Evolutionary conservation across 2,888 invertebrate species (phyloP).

Genomic region (Heliconius aoede): DNA sequence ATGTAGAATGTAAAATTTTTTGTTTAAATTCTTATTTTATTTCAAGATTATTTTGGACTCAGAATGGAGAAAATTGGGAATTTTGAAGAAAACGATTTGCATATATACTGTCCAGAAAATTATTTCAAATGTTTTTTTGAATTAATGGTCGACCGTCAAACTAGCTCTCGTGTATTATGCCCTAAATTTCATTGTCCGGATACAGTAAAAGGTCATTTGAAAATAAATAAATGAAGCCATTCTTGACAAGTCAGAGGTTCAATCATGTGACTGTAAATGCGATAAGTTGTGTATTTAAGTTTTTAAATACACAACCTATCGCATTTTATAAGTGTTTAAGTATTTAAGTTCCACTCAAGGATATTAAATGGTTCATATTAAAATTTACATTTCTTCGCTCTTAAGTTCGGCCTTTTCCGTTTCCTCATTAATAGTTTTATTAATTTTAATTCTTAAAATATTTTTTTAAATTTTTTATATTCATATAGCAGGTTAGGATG

Average conservation of each 20-base stretch:
- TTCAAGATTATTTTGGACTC: constrained; percentile 61
- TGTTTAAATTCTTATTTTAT: not conserved
- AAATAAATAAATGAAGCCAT: not conserved
- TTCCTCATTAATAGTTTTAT: no score
- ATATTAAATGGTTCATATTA: no score
- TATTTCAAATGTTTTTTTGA: constrained; percentile 76
- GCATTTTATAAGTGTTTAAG: no score
- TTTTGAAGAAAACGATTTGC: constrained; percentile 61
- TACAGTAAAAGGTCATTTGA: constrained; percentile 30
- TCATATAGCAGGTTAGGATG: no score
- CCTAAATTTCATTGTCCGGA: constrained; percentile 49
- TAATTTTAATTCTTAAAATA: no score
- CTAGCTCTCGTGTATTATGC: constrained; percentile 56
- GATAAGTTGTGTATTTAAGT: not conserved
- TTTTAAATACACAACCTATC: no score
- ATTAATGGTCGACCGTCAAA: constrained; percentile 60
- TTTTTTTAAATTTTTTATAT: no score
- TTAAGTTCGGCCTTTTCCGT: no score
- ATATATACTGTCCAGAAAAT: constrained; percentile 69
- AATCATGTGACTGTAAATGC: no score
- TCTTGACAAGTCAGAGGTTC: no score
- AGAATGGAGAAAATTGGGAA: constrained; percentile 59
- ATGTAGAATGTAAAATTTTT: not conserved
- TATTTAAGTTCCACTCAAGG: no score
- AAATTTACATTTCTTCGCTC: no score